Percentiles rank a stretch among this genome's conserved stretches.
phyloP scores from a whole-genome alignment of 2,888 invertebrate genomes.

The Drosophila anomalata region DNA sequence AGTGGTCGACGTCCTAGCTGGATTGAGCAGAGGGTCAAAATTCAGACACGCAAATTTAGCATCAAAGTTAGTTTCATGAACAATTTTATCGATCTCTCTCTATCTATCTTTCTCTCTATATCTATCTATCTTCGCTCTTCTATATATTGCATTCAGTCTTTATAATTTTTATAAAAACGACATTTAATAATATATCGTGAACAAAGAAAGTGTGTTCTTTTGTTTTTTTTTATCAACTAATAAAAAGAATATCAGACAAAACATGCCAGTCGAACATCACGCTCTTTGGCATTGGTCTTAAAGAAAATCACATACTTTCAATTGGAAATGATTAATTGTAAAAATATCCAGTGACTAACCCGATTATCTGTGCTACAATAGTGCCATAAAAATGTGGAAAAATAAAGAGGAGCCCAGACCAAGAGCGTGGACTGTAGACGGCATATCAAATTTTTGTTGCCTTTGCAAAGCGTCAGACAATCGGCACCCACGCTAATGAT shows the following conservation, averaged over 20 bases:
- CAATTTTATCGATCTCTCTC: slow-evolving; percentile 68
- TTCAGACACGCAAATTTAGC: slow-evolving; percentile 85
- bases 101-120: slow-evolving; percentile 48
- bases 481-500: slow-evolving; percentile 16
- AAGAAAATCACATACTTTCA: background rate
- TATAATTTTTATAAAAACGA: slow-evolving; percentile 23
- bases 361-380: slow-evolving; percentile 5
- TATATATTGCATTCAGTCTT: slow-evolving; percentile 49
- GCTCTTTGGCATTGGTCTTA: slow-evolving; percentile 21
- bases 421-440: slow-evolving; percentile 32
- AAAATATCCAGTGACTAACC: slow-evolving; percentile 17
- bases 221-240: slow-evolving; percentile 10
- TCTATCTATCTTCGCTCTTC: slow-evolving; percentile 48
- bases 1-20: slow-evolving; percentile 84
- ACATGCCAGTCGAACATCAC: slow-evolving; percentile 29
- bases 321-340: slow-evolving; percentile 25
- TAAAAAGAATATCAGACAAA: slow-evolving; percentile 33
- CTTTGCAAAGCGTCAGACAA: slow-evolving; percentile 18
- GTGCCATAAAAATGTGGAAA: background rate
- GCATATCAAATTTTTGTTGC: slow-evolving; percentile 33
- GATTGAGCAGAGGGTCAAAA: slow-evolving; percentile 85
- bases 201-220: slow-evolving; percentile 23
- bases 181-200: slow-evolving; percentile 34
- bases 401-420: slow-evolving; percentile 15
- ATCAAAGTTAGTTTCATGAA: slow-evolving; percentile 84